Conservation (phyloP, 2,888 invertebrate species). For the Ptychoptera albimana region DNA sequence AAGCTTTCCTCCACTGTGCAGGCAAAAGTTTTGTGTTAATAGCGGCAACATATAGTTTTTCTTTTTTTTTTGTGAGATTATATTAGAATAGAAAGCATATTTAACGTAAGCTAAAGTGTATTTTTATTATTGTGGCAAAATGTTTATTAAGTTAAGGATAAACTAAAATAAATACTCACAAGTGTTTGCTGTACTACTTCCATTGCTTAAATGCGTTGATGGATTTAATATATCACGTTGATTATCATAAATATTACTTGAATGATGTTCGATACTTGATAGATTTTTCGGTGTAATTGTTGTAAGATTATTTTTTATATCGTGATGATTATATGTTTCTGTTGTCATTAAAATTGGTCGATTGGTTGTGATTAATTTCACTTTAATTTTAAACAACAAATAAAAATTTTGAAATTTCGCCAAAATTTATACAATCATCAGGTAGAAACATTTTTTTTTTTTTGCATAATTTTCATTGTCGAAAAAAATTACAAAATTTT, state of each 20-base stretch:
- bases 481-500: too few species aligned
- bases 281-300: slow-evolving; percentile 2
- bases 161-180: too few species aligned
- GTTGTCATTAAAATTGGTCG: slow-evolving; percentile 12
- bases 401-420: background rate
- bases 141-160: too few species aligned
- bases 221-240: slow-evolving; percentile 22
- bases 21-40: too few species aligned
- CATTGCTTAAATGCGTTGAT: background rate
- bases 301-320: background rate
- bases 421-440: background rate
- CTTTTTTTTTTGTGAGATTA: too few species aligned
- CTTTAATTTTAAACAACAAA: slow-evolving; percentile 13
- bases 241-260: slow-evolving; percentile 15
- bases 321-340: background rate
- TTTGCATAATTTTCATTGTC: too few species aligned
- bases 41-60: too few species aligned
- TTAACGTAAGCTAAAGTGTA: too few species aligned
- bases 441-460: background rate
- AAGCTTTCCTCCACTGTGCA: too few species aligned
- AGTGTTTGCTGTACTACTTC: too few species aligned
- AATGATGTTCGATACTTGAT: slow-evolving; percentile 5
- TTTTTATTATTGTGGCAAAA: too few species aligned
- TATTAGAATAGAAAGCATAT: too few species aligned
- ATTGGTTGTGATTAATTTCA: slow-evolving; percentile 20